phyloP scores from a whole-genome alignment of 2,113 vertebrate species.

The Solea solea region DNA sequence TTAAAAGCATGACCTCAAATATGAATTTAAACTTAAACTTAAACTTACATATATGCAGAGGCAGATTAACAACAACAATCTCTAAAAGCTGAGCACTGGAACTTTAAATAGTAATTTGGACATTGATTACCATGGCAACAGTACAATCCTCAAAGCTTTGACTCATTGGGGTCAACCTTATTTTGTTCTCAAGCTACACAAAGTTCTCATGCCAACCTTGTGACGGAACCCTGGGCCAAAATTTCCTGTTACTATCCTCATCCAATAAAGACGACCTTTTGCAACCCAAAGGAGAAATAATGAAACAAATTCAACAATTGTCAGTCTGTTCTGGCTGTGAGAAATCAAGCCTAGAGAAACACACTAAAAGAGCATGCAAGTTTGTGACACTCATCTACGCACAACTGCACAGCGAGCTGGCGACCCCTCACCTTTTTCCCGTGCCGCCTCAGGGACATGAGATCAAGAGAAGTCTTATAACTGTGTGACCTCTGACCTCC shows the following conservation, averaged over 20 bases:
- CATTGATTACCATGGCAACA: background rate
- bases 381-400: constrained; percentile 39
- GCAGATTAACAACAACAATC: too few relatives aligned
- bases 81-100: too few relatives aligned
- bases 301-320: constrained; percentile 54
- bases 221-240: constrained; percentile 35
- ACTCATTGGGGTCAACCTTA: background rate
- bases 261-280: constrained; percentile 30
- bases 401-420: constrained; percentile 34
- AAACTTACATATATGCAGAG: too few relatives aligned
- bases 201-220: constrained; percentile 43
- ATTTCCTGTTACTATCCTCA: constrained; percentile 8
- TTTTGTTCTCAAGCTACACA: constrained; percentile 2
- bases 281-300: constrained; percentile 36
- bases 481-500: constrained; percentile 40
- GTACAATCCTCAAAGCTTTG: background rate
- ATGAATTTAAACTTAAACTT: too few relatives aligned
- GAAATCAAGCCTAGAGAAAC: constrained; percentile 39
- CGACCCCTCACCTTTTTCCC: constrained; percentile 38
- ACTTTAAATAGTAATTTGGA: background rate
- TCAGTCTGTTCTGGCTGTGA: constrained; percentile 56
- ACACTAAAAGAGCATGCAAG: constrained; percentile 24
- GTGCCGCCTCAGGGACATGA: constrained; percentile 29
- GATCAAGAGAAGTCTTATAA: constrained; percentile 40
- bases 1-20: too few relatives aligned